Percentiles rank a stretch among this genome's conserved stretches.
Evolutionary conservation across 2,797 vertebrate genomes (phyloP).

Genomic region (Perodicticus potto): DNA sequence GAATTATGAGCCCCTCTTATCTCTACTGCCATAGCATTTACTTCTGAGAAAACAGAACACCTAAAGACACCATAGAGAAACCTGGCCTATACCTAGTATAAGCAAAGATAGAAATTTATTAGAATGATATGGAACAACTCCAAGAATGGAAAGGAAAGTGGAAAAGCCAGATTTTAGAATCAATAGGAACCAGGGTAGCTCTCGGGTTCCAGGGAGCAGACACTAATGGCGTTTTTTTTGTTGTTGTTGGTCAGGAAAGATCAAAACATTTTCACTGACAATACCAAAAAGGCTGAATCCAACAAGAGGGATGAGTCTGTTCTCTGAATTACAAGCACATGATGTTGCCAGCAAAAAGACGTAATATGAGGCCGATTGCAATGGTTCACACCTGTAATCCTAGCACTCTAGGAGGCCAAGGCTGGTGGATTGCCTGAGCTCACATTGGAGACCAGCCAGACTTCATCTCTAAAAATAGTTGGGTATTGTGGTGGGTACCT

Average conservation of each 20-base stretch:
- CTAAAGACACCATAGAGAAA: neutral
- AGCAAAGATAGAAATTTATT: constrained; percentile 13
- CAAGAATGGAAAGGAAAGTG: constrained; percentile 28
- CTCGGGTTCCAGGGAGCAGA: neutral
- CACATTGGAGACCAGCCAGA: too few relatives aligned
- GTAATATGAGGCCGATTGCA: too few relatives aligned
- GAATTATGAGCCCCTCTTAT: neutral
- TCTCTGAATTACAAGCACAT: neutral
- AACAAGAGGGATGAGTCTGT: neutral
- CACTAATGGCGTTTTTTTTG: neutral
- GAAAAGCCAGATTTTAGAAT: constrained; percentile 52
- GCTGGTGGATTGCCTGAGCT: too few relatives aligned
- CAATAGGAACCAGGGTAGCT: neutral
- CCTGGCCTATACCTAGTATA: neutral
- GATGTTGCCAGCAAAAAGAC: neutral
- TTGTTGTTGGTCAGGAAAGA: neutral
- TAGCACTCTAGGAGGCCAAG: too few relatives aligned
- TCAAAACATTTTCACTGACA: constrained; percentile 35
- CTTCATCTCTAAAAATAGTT: too few relatives aligned
- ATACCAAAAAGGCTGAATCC: neutral
- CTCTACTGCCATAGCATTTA: neutral
- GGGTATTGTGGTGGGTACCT: too few relatives aligned
- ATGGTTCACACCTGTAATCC: too few relatives aligned
- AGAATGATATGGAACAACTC: neutral
- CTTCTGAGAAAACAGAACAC: neutral